Evolutionary conservation across 2,888 invertebrate genomes (phyloP), one percentile per base, ranked within the genome.

Genomic region (Colostygia pectinataria): DNA sequence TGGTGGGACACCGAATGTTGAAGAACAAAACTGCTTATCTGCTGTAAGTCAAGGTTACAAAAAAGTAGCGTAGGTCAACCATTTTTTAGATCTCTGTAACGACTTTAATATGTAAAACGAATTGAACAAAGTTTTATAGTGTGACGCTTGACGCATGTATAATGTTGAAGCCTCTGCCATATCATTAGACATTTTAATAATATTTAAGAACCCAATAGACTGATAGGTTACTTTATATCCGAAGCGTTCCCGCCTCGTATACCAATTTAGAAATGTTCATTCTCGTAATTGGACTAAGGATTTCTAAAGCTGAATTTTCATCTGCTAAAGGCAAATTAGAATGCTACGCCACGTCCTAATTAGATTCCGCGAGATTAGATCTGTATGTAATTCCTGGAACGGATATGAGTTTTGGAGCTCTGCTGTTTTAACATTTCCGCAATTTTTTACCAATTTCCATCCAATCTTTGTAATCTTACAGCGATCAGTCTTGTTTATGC

Each of bases 1-100:
- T 76, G 72, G 75, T 70, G 44, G 18, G 40, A 45, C 46, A 68
- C 65, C 73, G 74, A 69, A 62, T 25, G 15, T 10, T 43, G 32
- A 23, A 44, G 46, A 65, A 60, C 59, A 65, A 61, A 57, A 57
- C 59, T 59, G 25, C 43, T 41, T 53, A 24, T 31, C 31, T 20
- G 15, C 13, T 12, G 15, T 29, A 55, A 20, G 59, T 64, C 72
- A 73, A 71, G 72, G 68, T 60, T 50, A 46, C 36, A 56, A 36
- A 65, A 68, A 68, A 68, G 66, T 50, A 68, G 67, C 48, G 47
- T 46, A 49, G 66, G 68, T 67, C 70, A 63, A 48, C 32, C 28
- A 43, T 52, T 43, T 42, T 38, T 9, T 29, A 42, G 28, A 52
- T 34, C 38, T 33, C 39, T 46, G 49, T 44, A 32, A 53, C 44